Percentiles rank a stretch among this genome's conserved stretches.
These are phyloP conservation scores for Drosophila nigromelanica DNA, from an alignment of 1,140 invertebrate genomes.

Conservation along the genomic window DNA sequence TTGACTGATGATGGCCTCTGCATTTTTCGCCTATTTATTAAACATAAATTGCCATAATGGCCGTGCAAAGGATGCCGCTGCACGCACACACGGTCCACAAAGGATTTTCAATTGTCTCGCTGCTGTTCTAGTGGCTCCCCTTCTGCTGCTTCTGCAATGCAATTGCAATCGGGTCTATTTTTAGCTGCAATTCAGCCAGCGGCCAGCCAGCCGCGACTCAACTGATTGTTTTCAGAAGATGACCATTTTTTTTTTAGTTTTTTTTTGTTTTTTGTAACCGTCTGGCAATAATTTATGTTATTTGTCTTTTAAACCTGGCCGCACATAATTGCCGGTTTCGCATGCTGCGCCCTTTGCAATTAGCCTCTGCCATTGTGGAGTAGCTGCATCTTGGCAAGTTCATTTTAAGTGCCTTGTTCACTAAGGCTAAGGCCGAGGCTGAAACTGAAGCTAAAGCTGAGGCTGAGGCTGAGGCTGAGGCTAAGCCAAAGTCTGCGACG, in stretches of 20 bases:
- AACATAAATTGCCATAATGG: constrained; percentile 69
- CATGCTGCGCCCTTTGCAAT: constrained; percentile 39
- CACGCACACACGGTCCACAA: constrained; percentile 25
- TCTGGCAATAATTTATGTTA: constrained; percentile 75
- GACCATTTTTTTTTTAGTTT: constrained; percentile 12
- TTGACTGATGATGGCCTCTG: constrained; percentile 23
- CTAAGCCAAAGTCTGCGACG: background rate
- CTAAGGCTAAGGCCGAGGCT: constrained; percentile 3
- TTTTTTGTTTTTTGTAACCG: constrained; percentile 38
- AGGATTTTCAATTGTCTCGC: constrained; percentile 52
- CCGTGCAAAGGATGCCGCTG: constrained; percentile 42
- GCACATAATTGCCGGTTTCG: constrained; percentile 65
- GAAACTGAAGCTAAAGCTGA: background rate
- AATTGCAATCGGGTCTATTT: constrained; percentile 53
- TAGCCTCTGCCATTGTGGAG: constrained; percentile 30
- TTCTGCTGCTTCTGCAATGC: background rate
- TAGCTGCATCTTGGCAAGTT: background rate
- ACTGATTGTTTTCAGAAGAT: constrained; percentile 49
- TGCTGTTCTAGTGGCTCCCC: constrained; percentile 36
- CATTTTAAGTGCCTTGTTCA: too few relatives aligned
- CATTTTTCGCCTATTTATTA: constrained; percentile 61
- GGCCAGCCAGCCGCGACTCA: constrained; percentile 13
- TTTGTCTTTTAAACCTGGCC: constrained; percentile 68
- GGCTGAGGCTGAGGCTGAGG: background rate
- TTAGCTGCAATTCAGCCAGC: constrained; percentile 44